Evolutionary conservation across 2,888 invertebrate genomes (phyloP), one percentile per base, ranked within the genome.

Genomic region (Trachelus tabidus): DNA sequence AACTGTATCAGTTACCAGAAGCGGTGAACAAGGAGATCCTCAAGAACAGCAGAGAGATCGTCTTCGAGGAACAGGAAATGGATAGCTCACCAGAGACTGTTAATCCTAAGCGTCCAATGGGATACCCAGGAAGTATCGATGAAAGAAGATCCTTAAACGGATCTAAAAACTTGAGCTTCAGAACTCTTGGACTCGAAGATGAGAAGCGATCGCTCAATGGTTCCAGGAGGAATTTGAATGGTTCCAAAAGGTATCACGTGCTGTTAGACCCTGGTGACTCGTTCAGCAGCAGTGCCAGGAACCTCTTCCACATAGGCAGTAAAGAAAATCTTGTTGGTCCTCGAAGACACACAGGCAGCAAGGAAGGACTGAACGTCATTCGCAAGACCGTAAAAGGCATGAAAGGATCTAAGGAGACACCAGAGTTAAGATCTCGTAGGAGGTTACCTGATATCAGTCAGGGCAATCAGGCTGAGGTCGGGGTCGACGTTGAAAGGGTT

Each of bases 401-500:
- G 79, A 93, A 93, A 11, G 93, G 92, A 82, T 93, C 92, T 74
- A 93, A 92, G 1, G 93, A 93, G 80, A 92, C 90, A 0, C 92
- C 92, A 30, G 93, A 93, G 9, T 92, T 92, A 78, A 93, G 93
- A 75, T 90, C 92, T 6, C 93, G 79, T 37, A 30, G 74, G 34
- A 73, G 40, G 31, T 23, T 34, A 68, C 68, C 73, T 1, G 73
- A n/a, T 15, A n/a, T 34, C 31, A 30, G 30, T 12, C 30, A 12
- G 76, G 12, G 2, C 30, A 1, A 77, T 71, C 68, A 76, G 12
- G 15, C 30, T 34, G 81, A 83, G 23, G 68, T 81, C 3, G 83
- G 82, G 73, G 83, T 84, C 37, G 81, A 84, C 69, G 79, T 80
- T 34, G 85, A 85, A 40, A 82, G 77, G 69, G 69, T 75, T 73